Evolutionary conservation across 2,888 invertebrate genomes (phyloP).

Genomic region (Cantharis nigra): DNA sequence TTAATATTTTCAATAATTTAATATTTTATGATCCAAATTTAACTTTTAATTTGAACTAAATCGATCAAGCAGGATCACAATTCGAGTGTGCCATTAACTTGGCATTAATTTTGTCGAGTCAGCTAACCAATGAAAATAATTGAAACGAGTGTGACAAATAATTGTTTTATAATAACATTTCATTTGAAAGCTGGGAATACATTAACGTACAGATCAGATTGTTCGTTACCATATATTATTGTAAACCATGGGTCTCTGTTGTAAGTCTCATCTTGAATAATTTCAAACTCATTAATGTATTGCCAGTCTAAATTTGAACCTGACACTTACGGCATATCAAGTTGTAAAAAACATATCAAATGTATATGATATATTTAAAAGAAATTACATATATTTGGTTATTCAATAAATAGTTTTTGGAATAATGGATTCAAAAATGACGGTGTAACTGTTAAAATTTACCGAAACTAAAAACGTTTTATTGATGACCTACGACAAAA

Average conservation of each 20-base stretch:
- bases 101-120: no score
- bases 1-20: no score
- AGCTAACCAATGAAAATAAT: no score
- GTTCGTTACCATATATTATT: neutral
- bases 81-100: no score
- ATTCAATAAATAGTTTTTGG: neutral
- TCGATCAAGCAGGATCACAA: no score
- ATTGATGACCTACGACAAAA: neutral
- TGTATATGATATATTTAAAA: neutral
- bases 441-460: neutral
- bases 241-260: neutral
- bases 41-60: no score
- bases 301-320: neutral
- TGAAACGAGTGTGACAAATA: neutral
- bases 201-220: neutral
- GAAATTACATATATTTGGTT: neutral
- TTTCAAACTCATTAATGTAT: neutral
- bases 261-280: neutral
- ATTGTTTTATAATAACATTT: neutral
- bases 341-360: neutral
- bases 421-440: neutral
- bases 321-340: neutral
- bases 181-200: neutral
- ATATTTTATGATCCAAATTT: no score
- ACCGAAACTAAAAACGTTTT: neutral